Percentiles rank a stretch among this genome's conserved stretches.
Conservation (phyloP, 2,888 invertebrate species). For the Alitta virens region DNA sequence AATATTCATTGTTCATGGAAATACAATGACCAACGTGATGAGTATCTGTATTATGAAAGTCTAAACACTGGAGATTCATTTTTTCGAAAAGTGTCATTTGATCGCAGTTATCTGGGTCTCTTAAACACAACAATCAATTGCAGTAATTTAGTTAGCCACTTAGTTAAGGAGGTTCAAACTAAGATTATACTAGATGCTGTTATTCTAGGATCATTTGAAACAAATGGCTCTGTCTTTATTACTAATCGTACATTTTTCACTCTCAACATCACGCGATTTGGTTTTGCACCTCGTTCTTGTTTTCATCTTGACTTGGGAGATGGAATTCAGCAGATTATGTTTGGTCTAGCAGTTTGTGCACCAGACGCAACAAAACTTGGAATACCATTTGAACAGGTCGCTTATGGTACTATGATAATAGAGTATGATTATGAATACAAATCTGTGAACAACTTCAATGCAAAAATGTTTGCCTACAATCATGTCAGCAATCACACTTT, state of each 20-base stretch:
- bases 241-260: background rate
- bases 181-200: background rate
- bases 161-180: background rate
- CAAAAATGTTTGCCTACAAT: background rate
- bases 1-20: background rate
- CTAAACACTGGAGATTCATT: background rate
- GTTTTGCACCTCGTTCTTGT: background rate
- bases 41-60: background rate
- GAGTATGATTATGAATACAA: background rate
- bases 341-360: background rate
- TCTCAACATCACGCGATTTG: background rate
- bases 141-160: background rate
- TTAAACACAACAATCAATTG: background rate
- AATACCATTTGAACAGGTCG: background rate
- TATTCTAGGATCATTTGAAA: background rate
- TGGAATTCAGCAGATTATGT: background rate
- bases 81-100: background rate
- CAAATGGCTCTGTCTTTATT: background rate
- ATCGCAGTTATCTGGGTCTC: background rate
- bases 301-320: background rate
- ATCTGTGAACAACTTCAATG: background rate
- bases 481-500: background rate
- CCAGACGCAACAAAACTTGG: background rate
- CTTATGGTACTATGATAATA: background rate
- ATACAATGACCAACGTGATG: background rate